Conservation (phyloP, 2,888 invertebrate genomes). For the Rhorus exstirpatorius region DNA sequence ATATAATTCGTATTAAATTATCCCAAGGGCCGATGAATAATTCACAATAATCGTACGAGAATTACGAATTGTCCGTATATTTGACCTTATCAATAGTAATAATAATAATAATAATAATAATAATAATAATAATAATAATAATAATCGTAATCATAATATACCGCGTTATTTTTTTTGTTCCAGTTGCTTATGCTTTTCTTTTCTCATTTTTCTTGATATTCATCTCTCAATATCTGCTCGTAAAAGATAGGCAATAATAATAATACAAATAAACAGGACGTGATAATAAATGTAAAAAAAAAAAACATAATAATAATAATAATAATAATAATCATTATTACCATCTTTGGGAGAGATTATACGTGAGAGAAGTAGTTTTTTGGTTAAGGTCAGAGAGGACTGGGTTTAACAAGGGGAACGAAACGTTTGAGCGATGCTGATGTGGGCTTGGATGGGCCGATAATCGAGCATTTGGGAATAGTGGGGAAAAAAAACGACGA, state of each 20-base stretch:
- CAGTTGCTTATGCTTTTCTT: constrained; percentile 17
- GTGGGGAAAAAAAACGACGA: constrained; percentile 24
- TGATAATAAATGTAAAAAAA: constrained; percentile 72
- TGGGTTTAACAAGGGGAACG: constrained; percentile 40
- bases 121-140: constrained; percentile 76
- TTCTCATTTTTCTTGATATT: constrained; percentile 56
- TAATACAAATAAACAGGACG: constrained; percentile 69
- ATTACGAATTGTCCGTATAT: constrained; percentile 79
- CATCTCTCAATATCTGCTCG: constrained; percentile 61
- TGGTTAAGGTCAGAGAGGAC: constrained; percentile 49
- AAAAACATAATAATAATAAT: too few relatives aligned
- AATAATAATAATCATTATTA: constrained; percentile 76
- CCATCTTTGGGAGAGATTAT: constrained; percentile 82
- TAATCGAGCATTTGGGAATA: constrained; percentile 66
- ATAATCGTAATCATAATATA: constrained; percentile 76
- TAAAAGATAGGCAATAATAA: constrained; percentile 71
- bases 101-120: constrained; percentile 77
- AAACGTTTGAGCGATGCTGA: constrained; percentile 25
- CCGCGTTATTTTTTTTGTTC: constrained; percentile 71
- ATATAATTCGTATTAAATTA: constrained; percentile 31
- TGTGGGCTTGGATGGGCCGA: constrained; percentile 65
- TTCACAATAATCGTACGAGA: constrained; percentile 52
- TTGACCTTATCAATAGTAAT: constrained; percentile 80
- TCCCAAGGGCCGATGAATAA: constrained; percentile 51
- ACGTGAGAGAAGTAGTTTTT: constrained; percentile 69